Percentiles rank a stretch among this genome's conserved stretches.
Evolutionary conservation across 2,888 invertebrate genomes (phyloP).

Genomic region (Cataglyphis rosenhaueri): DNA sequence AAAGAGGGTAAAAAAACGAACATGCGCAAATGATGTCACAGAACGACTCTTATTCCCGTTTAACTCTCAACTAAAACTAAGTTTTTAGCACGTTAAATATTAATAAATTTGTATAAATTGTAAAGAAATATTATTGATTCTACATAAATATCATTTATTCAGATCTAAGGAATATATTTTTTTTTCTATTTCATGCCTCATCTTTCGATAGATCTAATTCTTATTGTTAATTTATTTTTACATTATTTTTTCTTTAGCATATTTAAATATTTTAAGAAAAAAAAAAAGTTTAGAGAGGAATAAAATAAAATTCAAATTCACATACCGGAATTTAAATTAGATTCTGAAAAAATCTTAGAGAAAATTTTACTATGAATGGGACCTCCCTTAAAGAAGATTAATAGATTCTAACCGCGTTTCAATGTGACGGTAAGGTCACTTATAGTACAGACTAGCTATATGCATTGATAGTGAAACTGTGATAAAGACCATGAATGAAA

Average conservation of each 20-base stretch:
- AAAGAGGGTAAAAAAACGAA: background rate
- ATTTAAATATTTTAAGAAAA: background rate
- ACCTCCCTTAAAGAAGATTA: background rate
- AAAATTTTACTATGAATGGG: background rate
- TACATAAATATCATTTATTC: background rate
- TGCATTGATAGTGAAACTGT: constrained; percentile 28
- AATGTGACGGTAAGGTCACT: constrained; percentile 41
- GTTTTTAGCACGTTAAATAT: background rate
- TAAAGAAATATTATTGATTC: background rate
- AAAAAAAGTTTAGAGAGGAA: background rate
- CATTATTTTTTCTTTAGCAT: background rate
- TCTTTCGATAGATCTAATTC: background rate
- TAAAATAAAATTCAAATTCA: background rate
- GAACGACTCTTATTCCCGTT: constrained; percentile 13
- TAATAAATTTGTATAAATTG: background rate
- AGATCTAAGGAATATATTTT: background rate
- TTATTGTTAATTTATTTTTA: background rate
- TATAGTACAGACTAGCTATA: constrained; percentile 8
- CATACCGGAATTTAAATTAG: background rate
- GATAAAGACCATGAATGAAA: constrained; percentile 58
- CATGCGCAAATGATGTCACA: constrained; percentile 29
- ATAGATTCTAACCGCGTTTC: constrained; percentile 32
- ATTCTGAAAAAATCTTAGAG: background rate
- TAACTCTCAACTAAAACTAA: background rate
- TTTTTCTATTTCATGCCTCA: background rate